A percentile compares a stretch with the other conserved stretches of the same genome.
phyloP scores from a whole-genome alignment of 2,888 invertebrate genomes.

The Epirrita christyi region DNA sequence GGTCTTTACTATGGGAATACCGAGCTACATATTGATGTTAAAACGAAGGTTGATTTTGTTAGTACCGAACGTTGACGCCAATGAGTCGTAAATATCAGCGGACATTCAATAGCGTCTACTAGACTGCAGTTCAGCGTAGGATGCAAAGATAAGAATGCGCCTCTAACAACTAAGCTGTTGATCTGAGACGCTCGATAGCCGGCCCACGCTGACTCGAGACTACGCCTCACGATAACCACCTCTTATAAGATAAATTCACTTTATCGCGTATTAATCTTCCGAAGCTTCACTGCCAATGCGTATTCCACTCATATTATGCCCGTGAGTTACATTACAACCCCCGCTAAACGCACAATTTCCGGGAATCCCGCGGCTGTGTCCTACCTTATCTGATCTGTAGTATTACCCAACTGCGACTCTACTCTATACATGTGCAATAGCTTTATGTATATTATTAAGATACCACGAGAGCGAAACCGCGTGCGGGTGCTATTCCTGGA shows the following conservation, averaged over 20 bases:
- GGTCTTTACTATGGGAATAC: conserved; percentile 20
- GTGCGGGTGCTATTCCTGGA: conserved; percentile 13
- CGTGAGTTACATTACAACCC: conserved; percentile 47
- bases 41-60: conserved; percentile 8
- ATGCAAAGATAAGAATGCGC: conserved; percentile 46
- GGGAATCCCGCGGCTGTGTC: conserved; percentile 39
- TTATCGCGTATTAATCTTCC: conserved; percentile 66
- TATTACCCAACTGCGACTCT: not conserved
- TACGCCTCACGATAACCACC: conserved; percentile 56
- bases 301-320: conserved; percentile 55
- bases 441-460: conserved; percentile 29
- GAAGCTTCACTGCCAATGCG: conserved; percentile 53
- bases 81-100: conserved; percentile 33
- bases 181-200: conserved; percentile 38
- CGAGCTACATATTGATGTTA: conserved; percentile 8
- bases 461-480: no score
- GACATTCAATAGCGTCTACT: conserved; percentile 25
- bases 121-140: conserved; percentile 46
- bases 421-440: not conserved
- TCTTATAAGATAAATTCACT: conserved; percentile 68
- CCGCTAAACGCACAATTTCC: conserved; percentile 49
- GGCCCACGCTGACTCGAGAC: conserved; percentile 57
- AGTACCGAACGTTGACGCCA: conserved; percentile 18
- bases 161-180: conserved; percentile 35
- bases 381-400: not conserved